Evolutionary conservation across 2,888 invertebrate genomes (phyloP).

Genomic region (Pristionchus exspectatus): DNA sequence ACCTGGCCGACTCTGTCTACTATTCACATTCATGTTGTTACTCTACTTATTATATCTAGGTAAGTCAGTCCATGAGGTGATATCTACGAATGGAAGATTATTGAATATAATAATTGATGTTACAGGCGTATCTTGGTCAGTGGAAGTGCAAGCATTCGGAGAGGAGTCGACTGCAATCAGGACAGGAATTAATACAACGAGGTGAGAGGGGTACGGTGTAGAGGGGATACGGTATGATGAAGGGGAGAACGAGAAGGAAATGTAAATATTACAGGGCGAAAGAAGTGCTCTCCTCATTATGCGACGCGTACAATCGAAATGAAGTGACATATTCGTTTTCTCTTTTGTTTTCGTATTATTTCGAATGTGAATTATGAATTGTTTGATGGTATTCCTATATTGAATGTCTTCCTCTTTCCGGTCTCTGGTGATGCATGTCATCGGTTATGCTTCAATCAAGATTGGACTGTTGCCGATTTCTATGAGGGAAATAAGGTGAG

Average conservation of each 20-base stretch:
- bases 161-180: conserved; percentile 32
- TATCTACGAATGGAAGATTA: not conserved
- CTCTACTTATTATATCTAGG: conserved; percentile 58
- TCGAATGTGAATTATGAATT: not conserved
- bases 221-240: not conserved
- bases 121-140: conserved; percentile 33
- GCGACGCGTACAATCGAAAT: conserved; percentile 67
- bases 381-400: not conserved
- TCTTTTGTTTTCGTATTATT: not conserved
- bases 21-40: conserved; percentile 59
- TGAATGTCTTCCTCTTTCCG: not conserved
- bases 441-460: conserved; percentile 70
- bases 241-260: not conserved
- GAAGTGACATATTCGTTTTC: conserved; percentile 50
- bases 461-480: conserved; percentile 74
- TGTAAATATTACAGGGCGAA: conserved; percentile 65
- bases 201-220: conserved; percentile 16
- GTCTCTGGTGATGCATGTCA: conserved; percentile 76
- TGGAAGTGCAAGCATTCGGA: conserved; percentile 52
- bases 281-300: conserved; percentile 69
- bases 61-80: not conserved
- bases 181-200: conserved; percentile 51
- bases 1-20: conserved; percentile 63
- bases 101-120: not conserved
- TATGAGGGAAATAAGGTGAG: conserved; percentile 73